Evolutionary conservation across 1,140 invertebrate species (phyloP), one percentile per base, ranked within the genome.

Genomic region (Condylostylus longicornis): DNA sequence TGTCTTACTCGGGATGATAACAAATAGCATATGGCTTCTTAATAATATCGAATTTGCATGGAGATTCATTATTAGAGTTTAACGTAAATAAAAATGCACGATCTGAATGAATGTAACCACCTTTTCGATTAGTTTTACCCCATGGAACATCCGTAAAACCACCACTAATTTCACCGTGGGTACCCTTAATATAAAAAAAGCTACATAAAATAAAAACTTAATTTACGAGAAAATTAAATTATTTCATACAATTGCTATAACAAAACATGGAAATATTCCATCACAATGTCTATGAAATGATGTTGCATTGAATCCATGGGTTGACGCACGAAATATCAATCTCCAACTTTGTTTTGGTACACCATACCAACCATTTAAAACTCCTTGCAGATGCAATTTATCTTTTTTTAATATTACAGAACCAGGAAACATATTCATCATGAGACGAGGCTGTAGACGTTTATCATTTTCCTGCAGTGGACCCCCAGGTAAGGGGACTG

Each of bases 1-100:
- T 19, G 48, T 66, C 78, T 74, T 67, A 88, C 84, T 90, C 84
- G 27, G 84, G 77, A 65, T 91, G 83, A 61, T 90, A 85, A 54
- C 84, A 90, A 43, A 91, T 79, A 2, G 87, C 87, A 58, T 89
- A 90, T 20, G 84, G 77, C 62, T 87, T 88, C 62, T 91, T 91
- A 4, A 80, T 68, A 37, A 93, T 76, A 43, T 83, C 75, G 54
- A 83, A 88, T 50, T 84, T 79, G 0, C 74, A 77, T 0, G 86
- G 84, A 17, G 78, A 69, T 38, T 82, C 70, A 28, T 73, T 70
- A 48, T 75, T 71, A 0, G 43, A 30, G 54, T 74, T 76, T 28
- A 85, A 57, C 25, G 80, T 74, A 58, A 89, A 91, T 1, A 91
- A 66, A 51, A 90, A 88, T 0, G 83, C 82, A 49, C 81, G 76